phyloP scores from a whole-genome alignment of 53 echinoderm and acorn worm species.

The Luidia sarsii region DNA sequence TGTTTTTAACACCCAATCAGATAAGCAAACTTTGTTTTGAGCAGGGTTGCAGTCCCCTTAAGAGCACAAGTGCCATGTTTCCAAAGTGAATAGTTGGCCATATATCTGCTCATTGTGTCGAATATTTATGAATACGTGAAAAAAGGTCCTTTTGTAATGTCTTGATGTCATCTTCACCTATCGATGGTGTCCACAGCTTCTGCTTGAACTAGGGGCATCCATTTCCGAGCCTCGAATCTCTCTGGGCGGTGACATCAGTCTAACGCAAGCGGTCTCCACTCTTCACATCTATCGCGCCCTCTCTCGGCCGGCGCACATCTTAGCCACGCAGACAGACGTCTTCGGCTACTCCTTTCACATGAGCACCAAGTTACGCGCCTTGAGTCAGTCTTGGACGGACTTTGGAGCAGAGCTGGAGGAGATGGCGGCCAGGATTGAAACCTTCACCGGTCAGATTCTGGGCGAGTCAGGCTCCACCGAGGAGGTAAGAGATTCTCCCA shows the following conservation, averaged over 20 bases:
- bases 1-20: no score
- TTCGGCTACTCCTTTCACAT: conserved; percentile 29
- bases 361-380: neutral
- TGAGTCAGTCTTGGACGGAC: conserved; percentile 23
- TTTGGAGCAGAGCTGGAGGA: conserved; percentile 22
- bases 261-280: conserved; percentile 34
- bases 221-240: conserved; percentile 3
- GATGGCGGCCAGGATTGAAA: conserved; percentile 19
- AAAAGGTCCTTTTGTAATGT: no score
- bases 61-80: no score
- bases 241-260: conserved; percentile 15
- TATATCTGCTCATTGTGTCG: no score
- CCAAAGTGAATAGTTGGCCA: no score
- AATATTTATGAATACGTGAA: no score
- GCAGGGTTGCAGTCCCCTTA: no score
- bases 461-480: conserved; percentile 15
- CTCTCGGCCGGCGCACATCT: conserved; percentile 41
- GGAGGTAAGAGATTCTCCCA: no score
- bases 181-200: no score
- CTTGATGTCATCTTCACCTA: no score
- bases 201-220: conserved; percentile 8
- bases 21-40: no score
- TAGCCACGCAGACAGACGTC: conserved; percentile 33
- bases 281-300: conserved; percentile 34
- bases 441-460: conserved; percentile 26